These are phyloP conservation scores for Heliconius ethilla DNA, from an alignment of 2,888 invertebrate genomes.

Conservation along the genomic window DNA sequence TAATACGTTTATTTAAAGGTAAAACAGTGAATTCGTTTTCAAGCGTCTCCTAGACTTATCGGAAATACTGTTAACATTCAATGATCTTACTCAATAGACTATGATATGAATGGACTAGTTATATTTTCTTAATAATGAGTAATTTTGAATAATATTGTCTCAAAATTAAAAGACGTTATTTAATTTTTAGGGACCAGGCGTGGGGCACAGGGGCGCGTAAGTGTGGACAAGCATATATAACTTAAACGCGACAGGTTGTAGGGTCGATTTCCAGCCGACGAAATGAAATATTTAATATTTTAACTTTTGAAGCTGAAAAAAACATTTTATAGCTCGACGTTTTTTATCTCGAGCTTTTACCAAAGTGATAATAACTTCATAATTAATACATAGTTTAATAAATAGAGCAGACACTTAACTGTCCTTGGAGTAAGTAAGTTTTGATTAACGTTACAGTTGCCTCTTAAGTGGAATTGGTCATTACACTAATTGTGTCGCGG, in stretches of 20 bases:
- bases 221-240: too few relatives aligned
- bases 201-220: too few relatives aligned
- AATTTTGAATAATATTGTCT: too few relatives aligned
- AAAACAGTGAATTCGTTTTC: background rate
- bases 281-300: too few relatives aligned
- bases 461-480: conserved; percentile 54
- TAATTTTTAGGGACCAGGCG: too few relatives aligned
- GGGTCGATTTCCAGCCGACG: too few relatives aligned
- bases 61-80: background rate
- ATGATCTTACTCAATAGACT: background rate
- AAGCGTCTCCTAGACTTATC: background rate
- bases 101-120: too few relatives aligned
- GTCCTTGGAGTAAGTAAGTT: conserved; percentile 55
- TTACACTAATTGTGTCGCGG: conserved; percentile 54
- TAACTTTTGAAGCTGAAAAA: too few relatives aligned
- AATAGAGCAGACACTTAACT: conserved; percentile 42
- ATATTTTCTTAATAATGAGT: too few relatives aligned
- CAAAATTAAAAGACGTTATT: too few relatives aligned
- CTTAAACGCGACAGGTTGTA: too few relatives aligned
- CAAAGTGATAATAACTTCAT: background rate
- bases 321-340: background rate
- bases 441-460: conserved; percentile 56
- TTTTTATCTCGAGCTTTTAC: conserved; percentile 1
- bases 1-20: background rate
- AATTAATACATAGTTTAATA: conserved; percentile 3